Base-by-base conservation (phyloP, 2,888 invertebrate genomes). In the Ephialtes manifestator region DNA sequence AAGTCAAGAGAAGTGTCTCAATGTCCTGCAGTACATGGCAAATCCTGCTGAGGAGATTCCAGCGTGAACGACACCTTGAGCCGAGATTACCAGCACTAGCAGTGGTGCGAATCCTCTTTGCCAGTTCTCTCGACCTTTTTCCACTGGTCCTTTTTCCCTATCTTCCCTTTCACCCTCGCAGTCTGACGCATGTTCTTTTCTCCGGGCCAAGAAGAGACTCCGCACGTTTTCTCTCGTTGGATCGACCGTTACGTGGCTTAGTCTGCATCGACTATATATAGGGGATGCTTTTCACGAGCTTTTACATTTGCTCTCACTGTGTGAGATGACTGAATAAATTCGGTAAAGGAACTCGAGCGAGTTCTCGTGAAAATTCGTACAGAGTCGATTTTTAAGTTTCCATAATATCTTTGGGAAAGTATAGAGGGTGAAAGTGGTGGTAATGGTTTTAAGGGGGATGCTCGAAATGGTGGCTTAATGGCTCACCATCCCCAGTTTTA, bases 21-120 rank as follows among this genome's bases (percentile, higher is more conserved):
- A 82, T 87, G 80, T 81, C 80, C 84, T 39, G 43, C 71, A 81
- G 20, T 60, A 87, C 75, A 72, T 71, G 79, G 76, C 75, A 81
- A 81, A 83, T 65, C 84, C 76, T 35, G 65, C 67, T 78, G 63
- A 79, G 72, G 60, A 81, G 77, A 78, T 74, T 84, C 60, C 77
- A 84, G 86, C 84, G 83, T 72, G 86, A 88, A 88, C 87, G 90
- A 90, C 91, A 90, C 90, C 91, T 91, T 92, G 91, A 93, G 90
- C 91, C 89, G 89, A 92, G 93, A 93, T 93, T 93, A 92, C 89
- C 89, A 90, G 90, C 88, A 89, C 82, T 75, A 65, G 78, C 70
- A 70, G 78, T 72, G 60, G 87, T 88, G 88, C 80, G 89, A 92
- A 93, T 93, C 93, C 92, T 92, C 92, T 92, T 93, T 93, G 87